Percentiles rank a stretch among this genome's conserved stretches.
Conservation (phyloP, 2,113 vertebrate genomes). For the Neotoma lepida region DNA sequence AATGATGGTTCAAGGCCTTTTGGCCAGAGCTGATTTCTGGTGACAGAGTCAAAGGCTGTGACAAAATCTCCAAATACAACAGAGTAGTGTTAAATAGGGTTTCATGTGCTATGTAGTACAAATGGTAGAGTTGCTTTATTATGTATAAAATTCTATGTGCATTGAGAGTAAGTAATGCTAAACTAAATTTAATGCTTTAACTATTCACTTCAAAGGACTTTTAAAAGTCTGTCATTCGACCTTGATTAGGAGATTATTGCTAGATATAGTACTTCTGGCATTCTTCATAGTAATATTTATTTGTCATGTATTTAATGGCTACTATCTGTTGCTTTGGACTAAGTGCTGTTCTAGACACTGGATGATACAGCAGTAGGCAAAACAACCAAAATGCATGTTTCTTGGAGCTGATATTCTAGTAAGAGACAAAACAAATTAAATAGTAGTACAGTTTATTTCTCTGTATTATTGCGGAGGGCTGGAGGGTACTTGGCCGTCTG, state of each 20-base stretch:
- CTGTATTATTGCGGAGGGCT: not conserved
- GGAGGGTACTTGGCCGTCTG: not conserved
- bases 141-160: slow-evolving; percentile 47
- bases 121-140: slow-evolving; percentile 40
- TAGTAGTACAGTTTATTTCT: not conserved
- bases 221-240: not conserved
- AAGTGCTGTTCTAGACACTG: not conserved
- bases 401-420: slow-evolving; percentile 46
- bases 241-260: not conserved
- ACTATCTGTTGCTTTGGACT: not conserved
- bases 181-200: slow-evolving; percentile 54
- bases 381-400: not conserved
- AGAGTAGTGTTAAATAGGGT: not conserved
- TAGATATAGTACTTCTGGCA: not conserved
- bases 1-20: not conserved
- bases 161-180: slow-evolving; percentile 42
- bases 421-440: not conserved
- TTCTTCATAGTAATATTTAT: not conserved
- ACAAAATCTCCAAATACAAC: slow-evolving; percentile 26
- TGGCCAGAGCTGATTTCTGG: not conserved
- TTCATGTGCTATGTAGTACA: slow-evolving; percentile 24
- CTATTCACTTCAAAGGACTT: slow-evolving; percentile 38
- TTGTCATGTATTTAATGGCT: slow-evolving; percentile 14
- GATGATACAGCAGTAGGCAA: not conserved
- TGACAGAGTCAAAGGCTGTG: slow-evolving; percentile 26